Conservation (phyloP, 1,140 invertebrate species). For the Onthophagus taurus region DNA sequence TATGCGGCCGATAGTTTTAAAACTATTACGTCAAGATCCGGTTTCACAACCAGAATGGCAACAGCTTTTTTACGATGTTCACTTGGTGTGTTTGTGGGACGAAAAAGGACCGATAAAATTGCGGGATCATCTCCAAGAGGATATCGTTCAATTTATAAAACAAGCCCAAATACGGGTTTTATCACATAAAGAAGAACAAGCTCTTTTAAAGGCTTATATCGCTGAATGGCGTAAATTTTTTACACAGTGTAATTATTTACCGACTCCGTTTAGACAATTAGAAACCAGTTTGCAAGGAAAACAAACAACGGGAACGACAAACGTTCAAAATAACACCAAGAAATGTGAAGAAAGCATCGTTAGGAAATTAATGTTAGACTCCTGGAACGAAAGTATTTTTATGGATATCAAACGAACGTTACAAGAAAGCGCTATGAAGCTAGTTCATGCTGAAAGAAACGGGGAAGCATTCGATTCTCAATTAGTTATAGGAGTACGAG, state of each 20-base stretch:
- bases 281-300: conserved; percentile 57
- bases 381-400: conserved; percentile 97
- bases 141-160: conserved; percentile 91
- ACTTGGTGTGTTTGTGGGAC: conserved; percentile 92
- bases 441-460: conserved; percentile 91
- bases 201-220: conserved; percentile 91
- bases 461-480: conserved; percentile 97
- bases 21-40: conserved; percentile 83
- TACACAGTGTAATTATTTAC: conserved; percentile 92
- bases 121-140: conserved; percentile 78
- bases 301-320: conserved; percentile 46
- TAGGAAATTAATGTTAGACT: conserved; percentile 91
- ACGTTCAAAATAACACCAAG: conserved; percentile 31
- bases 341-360: conserved; percentile 79
- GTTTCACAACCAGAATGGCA: conserved; percentile 95
- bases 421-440: conserved; percentile 94
- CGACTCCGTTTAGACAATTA: conserved; percentile 89
- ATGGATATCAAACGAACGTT: conserved; percentile 87
- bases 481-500: conserved; percentile 67
- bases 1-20: conserved; percentile 88
- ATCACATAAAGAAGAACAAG: conserved; percentile 87
- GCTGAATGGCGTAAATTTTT: conserved; percentile 97
- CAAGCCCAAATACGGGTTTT: conserved; percentile 85
- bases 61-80: conserved; percentile 91
- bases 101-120: conserved; percentile 87